Evolutionary conservation across 2,113 vertebrate species (phyloP), one percentile per base, ranked within the genome.

Genomic region (Circaetus cinerascens): DNA sequence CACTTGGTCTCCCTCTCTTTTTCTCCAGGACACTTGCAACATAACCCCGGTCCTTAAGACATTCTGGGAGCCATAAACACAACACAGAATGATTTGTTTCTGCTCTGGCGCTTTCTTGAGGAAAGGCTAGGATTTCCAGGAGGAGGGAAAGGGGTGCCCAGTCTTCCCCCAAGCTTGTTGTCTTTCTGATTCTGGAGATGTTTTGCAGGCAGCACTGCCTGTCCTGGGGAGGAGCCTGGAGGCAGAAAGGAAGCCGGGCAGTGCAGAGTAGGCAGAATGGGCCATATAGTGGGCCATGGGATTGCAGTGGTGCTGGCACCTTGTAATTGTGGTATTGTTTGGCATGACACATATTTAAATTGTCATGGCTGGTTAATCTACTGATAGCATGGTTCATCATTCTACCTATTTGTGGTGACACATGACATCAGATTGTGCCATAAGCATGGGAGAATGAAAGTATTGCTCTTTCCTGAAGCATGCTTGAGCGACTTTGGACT

Each of bases 271-370:
- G 62, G 50, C 90, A 81, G 32, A n/a, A 51, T 9, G 50, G 43
- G 41, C 66, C 13, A 0, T 34, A 7, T 1, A 5, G 36, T 57
- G 53, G 46, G n/a, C 18, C 1, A 1, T 5, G 30, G 43, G 12
- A 22, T 50, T 69, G 75, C 50, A 53, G 45, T 10, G n/a, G 8
- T 38, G 55, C 50, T 46, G 43, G 32, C 36, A 50, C 25, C 62
- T 87, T 4, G 0, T 79, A 18, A 34, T 15, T 60, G 41, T 67
- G 63, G 20, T 50, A 4, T 18, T 55, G 36, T 32, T 76, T 77
- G 67, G 56, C 17, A 4, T 26, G 29, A 81, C 27, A 41, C 7
- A 5, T 11, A 22, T 43, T 63, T 55, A 11, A 46, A 6, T 43
- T 20, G 23, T 57, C 34, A 22, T 76, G 45, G 23, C 30, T 55